These are phyloP conservation scores for Austrolebias charrua DNA, from an alignment of 2,797 vertebrate genomes.

Conservation along the genomic window DNA sequence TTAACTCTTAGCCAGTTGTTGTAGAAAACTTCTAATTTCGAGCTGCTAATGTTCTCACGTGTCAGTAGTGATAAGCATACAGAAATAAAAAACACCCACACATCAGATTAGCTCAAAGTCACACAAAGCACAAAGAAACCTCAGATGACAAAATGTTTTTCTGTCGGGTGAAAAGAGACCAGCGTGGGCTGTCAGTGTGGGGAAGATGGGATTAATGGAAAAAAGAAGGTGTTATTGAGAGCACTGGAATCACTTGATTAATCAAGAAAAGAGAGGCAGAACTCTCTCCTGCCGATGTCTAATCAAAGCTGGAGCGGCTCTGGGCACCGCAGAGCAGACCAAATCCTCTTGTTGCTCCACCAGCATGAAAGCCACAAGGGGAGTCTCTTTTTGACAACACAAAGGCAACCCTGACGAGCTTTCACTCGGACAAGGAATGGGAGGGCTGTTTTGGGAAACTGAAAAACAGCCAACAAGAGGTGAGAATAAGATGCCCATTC, in stretches of 20 bases:
- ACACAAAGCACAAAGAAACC: slow-evolving; percentile 30
- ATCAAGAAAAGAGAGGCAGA: slow-evolving; percentile 75
- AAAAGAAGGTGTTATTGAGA: slow-evolving; percentile 70
- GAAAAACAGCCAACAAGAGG: slow-evolving; percentile 84
- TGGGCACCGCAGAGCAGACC: slow-evolving; percentile 64
- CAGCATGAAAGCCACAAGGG: slow-evolving; percentile 80
- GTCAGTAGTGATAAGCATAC: slow-evolving; percentile 31
- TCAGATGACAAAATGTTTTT: slow-evolving; percentile 28
- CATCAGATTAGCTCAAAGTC: slow-evolving; percentile 50
- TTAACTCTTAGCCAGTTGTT: slow-evolving; percentile 26
- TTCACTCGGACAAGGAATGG: slow-evolving; percentile 81
- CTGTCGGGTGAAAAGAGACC: slow-evolving; percentile 17
- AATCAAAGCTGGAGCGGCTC: slow-evolving; percentile 79
- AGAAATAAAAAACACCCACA: slow-evolving; percentile 49
- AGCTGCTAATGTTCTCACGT: slow-evolving; percentile 39
- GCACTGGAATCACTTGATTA: slow-evolving; percentile 82
- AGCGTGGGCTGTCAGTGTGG: slow-evolving; percentile 11
- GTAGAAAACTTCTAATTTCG: slow-evolving; percentile 34
- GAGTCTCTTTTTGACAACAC: slow-evolving; percentile 79
- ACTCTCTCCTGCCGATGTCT: slow-evolving; percentile 76
- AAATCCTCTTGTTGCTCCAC: slow-evolving; percentile 84
- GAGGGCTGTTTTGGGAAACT: slow-evolving; percentile 76
- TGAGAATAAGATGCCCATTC: slow-evolving; percentile 85
- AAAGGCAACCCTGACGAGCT: slow-evolving; percentile 83
- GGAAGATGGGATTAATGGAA: slow-evolving; percentile 50